A percentile compares a stretch with the other conserved stretches of the same genome.
These are phyloP conservation scores for Crocallis elinguaria DNA, from an alignment of 2,888 invertebrate genomes.

Conservation along the genomic window DNA sequence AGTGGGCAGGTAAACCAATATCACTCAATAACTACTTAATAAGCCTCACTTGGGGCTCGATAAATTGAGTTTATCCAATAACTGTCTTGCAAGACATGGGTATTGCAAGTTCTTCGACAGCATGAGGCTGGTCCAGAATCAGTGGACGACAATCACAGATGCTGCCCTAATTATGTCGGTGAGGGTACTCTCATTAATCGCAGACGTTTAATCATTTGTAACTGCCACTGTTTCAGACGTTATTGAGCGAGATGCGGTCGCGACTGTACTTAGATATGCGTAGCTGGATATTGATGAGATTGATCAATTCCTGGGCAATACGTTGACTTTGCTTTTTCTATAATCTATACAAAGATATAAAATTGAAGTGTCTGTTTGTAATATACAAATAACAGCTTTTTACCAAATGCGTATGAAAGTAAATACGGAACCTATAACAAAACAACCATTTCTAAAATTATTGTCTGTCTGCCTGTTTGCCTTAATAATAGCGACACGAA, in stretches of 20 bases:
- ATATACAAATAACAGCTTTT: no score
- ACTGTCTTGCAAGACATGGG: conserved; percentile 22
- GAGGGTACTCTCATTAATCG: conserved; percentile 31
- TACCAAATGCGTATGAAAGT: no score
- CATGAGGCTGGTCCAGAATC: conserved; percentile 8
- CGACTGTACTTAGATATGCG: conserved; percentile 11
- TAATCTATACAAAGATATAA: no score
- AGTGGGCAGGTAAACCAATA: conserved; percentile 19
- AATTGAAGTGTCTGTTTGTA: no score
- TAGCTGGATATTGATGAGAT: not conserved
- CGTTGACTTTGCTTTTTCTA: no score
- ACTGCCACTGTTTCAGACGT: conserved; percentile 26
- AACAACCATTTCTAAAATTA: no score
- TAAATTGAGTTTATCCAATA: conserved; percentile 26
- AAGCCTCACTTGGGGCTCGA: conserved; percentile 9
- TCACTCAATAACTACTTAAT: conserved; percentile 20
- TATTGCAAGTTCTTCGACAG: conserved; percentile 10
- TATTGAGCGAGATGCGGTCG: conserved; percentile 29
- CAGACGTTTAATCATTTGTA: conserved; percentile 30
- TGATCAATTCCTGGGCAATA: not conserved
- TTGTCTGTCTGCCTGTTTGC: no score
- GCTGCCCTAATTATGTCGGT: conserved; percentile 27
- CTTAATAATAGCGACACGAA: no score
- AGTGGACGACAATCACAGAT: conserved; percentile 27
- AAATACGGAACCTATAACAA: no score